These are phyloP conservation scores for Athene noctua DNA, from an alignment of 2,113 vertebrate genomes.

Conservation along the genomic window DNA sequence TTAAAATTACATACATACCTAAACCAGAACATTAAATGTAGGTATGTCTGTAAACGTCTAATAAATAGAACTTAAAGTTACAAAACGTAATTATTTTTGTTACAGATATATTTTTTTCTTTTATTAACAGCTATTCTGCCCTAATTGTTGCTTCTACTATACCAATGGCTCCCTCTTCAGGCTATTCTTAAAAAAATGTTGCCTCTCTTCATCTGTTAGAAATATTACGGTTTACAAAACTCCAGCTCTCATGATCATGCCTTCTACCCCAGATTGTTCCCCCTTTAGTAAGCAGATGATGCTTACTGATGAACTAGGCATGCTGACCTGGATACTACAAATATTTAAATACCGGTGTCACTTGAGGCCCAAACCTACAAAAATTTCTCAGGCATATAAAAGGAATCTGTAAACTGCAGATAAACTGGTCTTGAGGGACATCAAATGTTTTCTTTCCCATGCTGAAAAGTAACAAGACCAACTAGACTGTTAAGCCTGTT, in stretches of 20 bases:
- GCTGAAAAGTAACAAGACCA: background rate
- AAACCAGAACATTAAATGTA: background rate
- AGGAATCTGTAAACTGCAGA: background rate
- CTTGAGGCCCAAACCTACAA: background rate
- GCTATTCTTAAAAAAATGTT: background rate
- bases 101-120: background rate
- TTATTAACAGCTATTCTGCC: background rate
- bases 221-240: background rate
- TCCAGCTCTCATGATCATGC: fast-evolving
- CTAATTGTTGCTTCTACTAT: background rate
- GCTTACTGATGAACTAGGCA: background rate
- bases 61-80: background rate
- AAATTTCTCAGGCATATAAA: background rate
- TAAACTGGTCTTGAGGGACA: background rate
- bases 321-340: background rate
- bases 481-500: background rate
- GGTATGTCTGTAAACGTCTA: background rate
- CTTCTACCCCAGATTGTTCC: background rate
- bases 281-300: background rate
- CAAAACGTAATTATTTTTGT: background rate
- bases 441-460: background rate
- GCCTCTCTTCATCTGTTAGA: background rate
- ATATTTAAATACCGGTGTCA: background rate
- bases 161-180: constrained; percentile 57
- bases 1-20: background rate